phyloP scores from a whole-genome alignment of 2,113 vertebrate species.

The Morone chrysops region DNA sequence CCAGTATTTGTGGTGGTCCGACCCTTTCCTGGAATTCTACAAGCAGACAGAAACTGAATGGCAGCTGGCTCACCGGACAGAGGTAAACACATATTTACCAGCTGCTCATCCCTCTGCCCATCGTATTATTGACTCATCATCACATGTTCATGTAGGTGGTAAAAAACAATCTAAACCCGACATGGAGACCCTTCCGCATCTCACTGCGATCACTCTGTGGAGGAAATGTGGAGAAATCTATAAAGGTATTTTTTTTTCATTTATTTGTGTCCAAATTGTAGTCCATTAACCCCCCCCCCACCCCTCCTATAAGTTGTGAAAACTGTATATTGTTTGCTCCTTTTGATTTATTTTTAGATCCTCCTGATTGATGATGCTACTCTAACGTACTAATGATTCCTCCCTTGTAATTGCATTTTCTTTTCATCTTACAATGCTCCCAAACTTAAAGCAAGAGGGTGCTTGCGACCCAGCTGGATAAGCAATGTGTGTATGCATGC shows the following conservation, averaged over 20 bases:
- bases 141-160: slow-evolving; percentile 84
- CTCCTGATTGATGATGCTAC: background rate
- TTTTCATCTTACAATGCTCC: slow-evolving; percentile 32
- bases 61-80: slow-evolving; percentile 96
- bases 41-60: slow-evolving; percentile 91
- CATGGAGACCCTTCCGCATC: slow-evolving; percentile 93
- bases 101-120: too few species aligned
- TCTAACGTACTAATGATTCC: slow-evolving; percentile 56
- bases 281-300: slow-evolving; percentile 13
- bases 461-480: slow-evolving; percentile 41
- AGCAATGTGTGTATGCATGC: slow-evolving; percentile 32
- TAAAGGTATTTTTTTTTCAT: slow-evolving; percentile 56
- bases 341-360: background rate
- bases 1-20: slow-evolving; percentile 96
- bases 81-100: slow-evolving; percentile 84
- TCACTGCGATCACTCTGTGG: slow-evolving; percentile 92
- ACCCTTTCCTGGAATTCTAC: slow-evolving; percentile 96
- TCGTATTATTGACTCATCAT: background rate
- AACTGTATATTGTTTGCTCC: background rate
- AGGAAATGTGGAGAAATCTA: slow-evolving; percentile 91
- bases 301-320: background rate
- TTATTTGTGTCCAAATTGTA: slow-evolving; percentile 5
- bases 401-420: slow-evolving; percentile 38
- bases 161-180: slow-evolving; percentile 94
- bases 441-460: slow-evolving; percentile 24